Percentiles rank a stretch among this genome's conserved stretches.
Conservation (phyloP, 2,888 invertebrate genomes). For the Salticus scenicus region DNA sequence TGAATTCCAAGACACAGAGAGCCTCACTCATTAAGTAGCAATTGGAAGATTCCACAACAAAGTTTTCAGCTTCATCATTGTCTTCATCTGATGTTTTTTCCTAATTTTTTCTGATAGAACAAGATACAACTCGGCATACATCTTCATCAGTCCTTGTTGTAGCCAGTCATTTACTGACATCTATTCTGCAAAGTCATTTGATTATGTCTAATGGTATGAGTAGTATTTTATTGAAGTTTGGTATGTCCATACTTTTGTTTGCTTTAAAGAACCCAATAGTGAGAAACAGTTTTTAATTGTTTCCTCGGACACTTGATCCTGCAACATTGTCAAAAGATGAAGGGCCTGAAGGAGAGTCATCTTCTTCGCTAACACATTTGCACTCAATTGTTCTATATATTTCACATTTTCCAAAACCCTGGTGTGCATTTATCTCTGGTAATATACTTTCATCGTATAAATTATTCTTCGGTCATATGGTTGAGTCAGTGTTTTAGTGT, state of each 20-base stretch:
- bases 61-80: not conserved
- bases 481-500: no score
- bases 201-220: not conserved
- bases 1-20: not conserved
- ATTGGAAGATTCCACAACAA: not conserved
- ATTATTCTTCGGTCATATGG: no score
- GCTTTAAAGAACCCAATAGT: no score
- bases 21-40: not conserved
- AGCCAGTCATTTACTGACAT: not conserved
- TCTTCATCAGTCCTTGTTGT: no score
- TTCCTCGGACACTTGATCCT: no score
- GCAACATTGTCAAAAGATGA: no score
- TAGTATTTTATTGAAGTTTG: no score
- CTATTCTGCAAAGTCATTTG: not conserved
- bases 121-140: not conserved
- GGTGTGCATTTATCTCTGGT: no score
- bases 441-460: no score
- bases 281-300: no score
- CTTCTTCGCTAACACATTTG: not conserved
- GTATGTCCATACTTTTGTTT: no score
- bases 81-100: not conserved
- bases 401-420: no score
- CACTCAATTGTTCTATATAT: not conserved
- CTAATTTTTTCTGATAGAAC: not conserved
- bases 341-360: not conserved